Base-by-base conservation (phyloP, 2,888 invertebrate species). In the Mythimna ferrago region DNA sequence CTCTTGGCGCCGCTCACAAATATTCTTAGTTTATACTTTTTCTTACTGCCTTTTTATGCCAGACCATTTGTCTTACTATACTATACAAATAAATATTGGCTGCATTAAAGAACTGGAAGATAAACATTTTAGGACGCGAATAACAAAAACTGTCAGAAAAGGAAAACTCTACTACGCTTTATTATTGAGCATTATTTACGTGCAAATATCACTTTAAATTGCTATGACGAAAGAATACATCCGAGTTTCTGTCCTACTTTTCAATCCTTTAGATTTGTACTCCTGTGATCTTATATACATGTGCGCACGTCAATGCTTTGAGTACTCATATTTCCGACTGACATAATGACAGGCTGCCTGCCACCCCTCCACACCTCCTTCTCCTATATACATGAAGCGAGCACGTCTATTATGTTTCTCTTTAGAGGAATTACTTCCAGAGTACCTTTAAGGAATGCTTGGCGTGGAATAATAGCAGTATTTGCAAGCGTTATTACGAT, bases 331-430 rank as follows among this genome's bases (percentile, higher is more conserved):
- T 54, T 69, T 19, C 61, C 70, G 54, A 56, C 35, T 54, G 21
- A 32, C 60, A 54, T n/a, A 71, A 76, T 71, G 79, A 61, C 72
- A 76, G 64, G 32, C 9, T 48, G 10, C 38, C 19, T 26, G 16
- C 9, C 9, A 0, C n/a, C n/a, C 14, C n/a, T 26, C 1, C 14
- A 5, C n/a, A 2, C 7, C 51, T 14, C 14, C 19, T 6, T 14
- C 2, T 4, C 54, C n/a, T 41, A 38, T 6, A 7, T 57, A 10
- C 38, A 32, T 14, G 11, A 21, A 11, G 11, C 21, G 16, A 38
- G 19, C 53, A n/a, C 62, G 57, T 32, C 35, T 19, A 19, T 60
- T 61, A 74, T 54, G 2, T 60, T 63, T 54, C 53, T 48, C 32
- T 78, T 70, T 11, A 56, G 48, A 62, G 78, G 11, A 61, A 57